These are phyloP conservation scores for Lepus americanus DNA, from an alignment of 2,113 vertebrate genomes.

Conservation along the genomic window DNA sequence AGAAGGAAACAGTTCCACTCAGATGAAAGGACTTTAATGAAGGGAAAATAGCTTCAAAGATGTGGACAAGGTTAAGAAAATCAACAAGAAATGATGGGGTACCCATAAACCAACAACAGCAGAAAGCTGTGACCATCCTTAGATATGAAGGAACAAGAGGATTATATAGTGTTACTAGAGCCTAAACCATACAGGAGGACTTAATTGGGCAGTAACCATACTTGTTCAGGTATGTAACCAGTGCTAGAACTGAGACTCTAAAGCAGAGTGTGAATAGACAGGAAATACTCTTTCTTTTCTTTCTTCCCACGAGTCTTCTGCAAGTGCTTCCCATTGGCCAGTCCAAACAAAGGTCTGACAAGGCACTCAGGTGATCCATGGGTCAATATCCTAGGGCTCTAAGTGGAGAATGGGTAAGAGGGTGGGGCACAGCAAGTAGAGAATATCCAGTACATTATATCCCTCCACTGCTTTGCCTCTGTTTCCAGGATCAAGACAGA, in stretches of 20 bases:
- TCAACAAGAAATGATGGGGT: not conserved
- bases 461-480: not conserved
- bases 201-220: not conserved
- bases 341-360: not conserved
- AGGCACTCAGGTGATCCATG: not conserved
- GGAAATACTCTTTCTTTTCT: not conserved
- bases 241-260: not conserved
- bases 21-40: slow-evolving; percentile 51
- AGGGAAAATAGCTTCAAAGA: not conserved
- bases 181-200: not conserved
- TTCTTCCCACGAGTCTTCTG: slow-evolving; percentile 9
- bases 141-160: slow-evolving; percentile 1
- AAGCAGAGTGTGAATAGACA: slow-evolving; percentile 10
- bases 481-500: slow-evolving; percentile 36
- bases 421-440: not conserved
- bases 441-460: not conserved
- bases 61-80: not conserved
- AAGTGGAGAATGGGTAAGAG: not conserved
- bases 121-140: not conserved
- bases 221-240: not conserved
- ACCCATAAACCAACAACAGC: not conserved
- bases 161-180: not conserved
- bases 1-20: slow-evolving; percentile 20
- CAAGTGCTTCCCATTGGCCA: not conserved
- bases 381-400: not conserved